Evolutionary conservation across 2,888 invertebrate genomes (phyloP).

Genomic region (Artemia sinica): DNA sequence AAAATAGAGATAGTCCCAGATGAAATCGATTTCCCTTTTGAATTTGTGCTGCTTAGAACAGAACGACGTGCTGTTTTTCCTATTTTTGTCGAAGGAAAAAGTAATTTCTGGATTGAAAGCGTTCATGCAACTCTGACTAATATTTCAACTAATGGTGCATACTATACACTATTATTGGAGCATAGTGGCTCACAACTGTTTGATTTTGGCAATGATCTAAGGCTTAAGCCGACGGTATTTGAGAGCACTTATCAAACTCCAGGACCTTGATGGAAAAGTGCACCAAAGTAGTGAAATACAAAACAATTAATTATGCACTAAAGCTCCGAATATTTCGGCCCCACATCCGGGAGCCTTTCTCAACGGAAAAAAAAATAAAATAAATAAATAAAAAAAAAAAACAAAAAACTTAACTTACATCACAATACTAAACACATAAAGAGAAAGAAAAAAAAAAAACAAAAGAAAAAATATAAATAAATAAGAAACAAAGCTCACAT

Average conservation of each 20-base stretch:
- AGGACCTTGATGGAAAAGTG: background rate
- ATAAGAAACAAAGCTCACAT: too few species aligned
- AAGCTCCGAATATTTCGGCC: too few species aligned
- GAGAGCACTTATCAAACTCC: background rate
- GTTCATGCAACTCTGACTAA: background rate
- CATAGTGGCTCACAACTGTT: background rate
- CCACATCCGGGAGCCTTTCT: too few species aligned
- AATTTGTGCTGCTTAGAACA: background rate
- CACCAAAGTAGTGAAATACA: too few species aligned
- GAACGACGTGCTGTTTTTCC: background rate
- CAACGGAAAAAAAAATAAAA: too few species aligned
- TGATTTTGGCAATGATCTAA: background rate
- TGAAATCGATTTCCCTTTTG: slow-evolving; percentile 6
- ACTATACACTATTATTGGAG: background rate
- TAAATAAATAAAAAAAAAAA: too few species aligned
- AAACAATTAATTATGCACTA: too few species aligned
- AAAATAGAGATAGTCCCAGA: background rate
- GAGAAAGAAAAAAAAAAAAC: too few species aligned
- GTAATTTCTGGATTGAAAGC: background rate
- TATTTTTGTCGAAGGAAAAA: background rate
- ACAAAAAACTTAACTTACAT: too few species aligned
- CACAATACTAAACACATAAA: too few species aligned
- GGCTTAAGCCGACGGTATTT: background rate
- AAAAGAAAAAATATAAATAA: too few species aligned
- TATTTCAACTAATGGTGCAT: background rate